phyloP scores from a whole-genome alignment of 2,797 vertebrate genomes.

The Chanos chanos region DNA sequence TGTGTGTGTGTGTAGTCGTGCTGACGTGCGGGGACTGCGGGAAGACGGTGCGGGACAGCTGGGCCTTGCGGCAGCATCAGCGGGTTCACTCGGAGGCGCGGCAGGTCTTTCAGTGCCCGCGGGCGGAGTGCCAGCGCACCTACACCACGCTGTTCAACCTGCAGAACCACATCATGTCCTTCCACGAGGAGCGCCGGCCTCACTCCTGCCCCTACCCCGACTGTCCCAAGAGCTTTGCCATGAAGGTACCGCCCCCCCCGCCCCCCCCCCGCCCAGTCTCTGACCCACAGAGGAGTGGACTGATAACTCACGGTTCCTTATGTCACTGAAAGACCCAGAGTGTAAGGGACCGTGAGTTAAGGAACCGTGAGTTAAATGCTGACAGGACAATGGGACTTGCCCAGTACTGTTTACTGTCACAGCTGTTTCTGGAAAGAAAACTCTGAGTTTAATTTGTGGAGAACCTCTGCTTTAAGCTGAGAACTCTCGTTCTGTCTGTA shows the following conservation, averaged over 20 bases:
- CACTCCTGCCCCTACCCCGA: constrained; percentile 74
- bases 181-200: constrained; percentile 78
- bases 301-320: too few species aligned
- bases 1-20: constrained; percentile 27
- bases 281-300: too few species aligned
- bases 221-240: constrained; percentile 81
- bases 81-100: constrained; percentile 69
- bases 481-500: too few species aligned
- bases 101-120: constrained; percentile 73
- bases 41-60: constrained; percentile 75
- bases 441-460: too few species aligned
- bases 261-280: background rate
- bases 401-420: too few species aligned
- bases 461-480: too few species aligned
- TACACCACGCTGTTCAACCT: constrained; percentile 89
- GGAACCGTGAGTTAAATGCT: too few species aligned
- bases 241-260: constrained; percentile 66
- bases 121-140: constrained; percentile 77
- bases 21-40: constrained; percentile 74
- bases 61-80: constrained; percentile 82
- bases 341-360: too few species aligned
- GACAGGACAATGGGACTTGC: too few species aligned
- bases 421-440: too few species aligned
- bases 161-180: constrained; percentile 86
- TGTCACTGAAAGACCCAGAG: too few species aligned